Evolutionary conservation across 2,888 invertebrate genomes (phyloP), one percentile per base, ranked within the genome.

Genomic region (Rhabditophanes sp.): DNA sequence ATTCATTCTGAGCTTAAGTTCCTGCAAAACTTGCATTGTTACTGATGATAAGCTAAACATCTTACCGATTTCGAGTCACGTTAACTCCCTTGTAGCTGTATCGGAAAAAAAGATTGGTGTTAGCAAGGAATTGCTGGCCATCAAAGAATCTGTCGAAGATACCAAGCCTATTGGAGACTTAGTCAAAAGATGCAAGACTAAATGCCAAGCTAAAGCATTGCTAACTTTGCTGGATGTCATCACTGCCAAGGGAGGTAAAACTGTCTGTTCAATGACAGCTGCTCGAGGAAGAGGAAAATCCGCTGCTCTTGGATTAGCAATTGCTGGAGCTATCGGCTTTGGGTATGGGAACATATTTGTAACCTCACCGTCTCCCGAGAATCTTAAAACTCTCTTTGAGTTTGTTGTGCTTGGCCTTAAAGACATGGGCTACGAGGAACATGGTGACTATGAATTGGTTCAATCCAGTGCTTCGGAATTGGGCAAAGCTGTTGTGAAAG

Each of bases 361-460:
- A 22, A 90, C 96, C 0, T 85, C 88, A 33, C 96, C 96, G 0
- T 82, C 83, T 65, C 93, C 96, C 0, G 96, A 96, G 68, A 96
- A 99, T 71, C 74, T 96, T 64, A 83, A 82, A 41, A 96, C 96
- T 0, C 73, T 99, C 7, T 96, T 96, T 68, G 84, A 93, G 66
- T 99, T 99, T 67, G 75, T 90, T 3, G 76, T 90, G 35, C 88
- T 88, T 73, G 87, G 76, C 3, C 68, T 72, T 56, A 87, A 93
- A 67, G 82, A 80, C 0, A 71, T 96, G 29, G 78, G 82, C 38
- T 93, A 88, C 67, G 65, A 88, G 68, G 90, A 96, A 66, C 88
- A 93, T 65, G 75, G 80, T 12, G 90, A 96, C 66, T 96, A 88
- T 68, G 83, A 82, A 45, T 75, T 90, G 34, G 77, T 88, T 24